Evolutionary conservation across 1,140 invertebrate species (phyloP).

Genomic region (Sarcophaga bullata): DNA sequence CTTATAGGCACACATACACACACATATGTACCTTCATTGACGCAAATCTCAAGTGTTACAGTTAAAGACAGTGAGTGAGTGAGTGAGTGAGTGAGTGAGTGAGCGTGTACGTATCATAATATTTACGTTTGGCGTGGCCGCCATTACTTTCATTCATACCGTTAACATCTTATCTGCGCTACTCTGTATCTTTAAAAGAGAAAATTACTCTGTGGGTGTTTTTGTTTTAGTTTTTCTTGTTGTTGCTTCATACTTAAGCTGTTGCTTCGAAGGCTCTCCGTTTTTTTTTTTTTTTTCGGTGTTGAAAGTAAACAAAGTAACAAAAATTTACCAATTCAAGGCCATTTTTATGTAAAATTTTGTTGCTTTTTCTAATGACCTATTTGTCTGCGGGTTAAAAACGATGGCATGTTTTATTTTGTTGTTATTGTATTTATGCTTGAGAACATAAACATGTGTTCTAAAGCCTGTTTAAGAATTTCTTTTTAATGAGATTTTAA

Average conservation of each 20-base stretch:
- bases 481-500: constrained; percentile 15
- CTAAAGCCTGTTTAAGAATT: background rate
- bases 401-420: background rate
- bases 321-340: background rate
- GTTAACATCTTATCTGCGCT: background rate
- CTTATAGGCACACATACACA: too few species aligned
- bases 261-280: background rate
- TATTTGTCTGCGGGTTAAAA: background rate
- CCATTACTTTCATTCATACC: background rate
- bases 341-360: background rate
- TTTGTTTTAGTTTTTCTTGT: background rate
- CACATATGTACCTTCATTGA: background rate
- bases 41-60: background rate
- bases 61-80: background rate
- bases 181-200: background rate
- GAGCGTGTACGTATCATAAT: background rate
- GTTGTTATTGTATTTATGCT: background rate
- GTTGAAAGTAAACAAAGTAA: background rate
- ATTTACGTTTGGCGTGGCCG: constrained; percentile 16
- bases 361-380: background rate
- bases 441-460: background rate
- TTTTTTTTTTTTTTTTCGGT: background rate
- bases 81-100: too few species aligned
- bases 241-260: background rate
- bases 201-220: background rate